Evolutionary conservation across 30 jellyfish, hydroid and myxozoan species (phyloP).

Genomic region (Catostylus mosaicus): DNA sequence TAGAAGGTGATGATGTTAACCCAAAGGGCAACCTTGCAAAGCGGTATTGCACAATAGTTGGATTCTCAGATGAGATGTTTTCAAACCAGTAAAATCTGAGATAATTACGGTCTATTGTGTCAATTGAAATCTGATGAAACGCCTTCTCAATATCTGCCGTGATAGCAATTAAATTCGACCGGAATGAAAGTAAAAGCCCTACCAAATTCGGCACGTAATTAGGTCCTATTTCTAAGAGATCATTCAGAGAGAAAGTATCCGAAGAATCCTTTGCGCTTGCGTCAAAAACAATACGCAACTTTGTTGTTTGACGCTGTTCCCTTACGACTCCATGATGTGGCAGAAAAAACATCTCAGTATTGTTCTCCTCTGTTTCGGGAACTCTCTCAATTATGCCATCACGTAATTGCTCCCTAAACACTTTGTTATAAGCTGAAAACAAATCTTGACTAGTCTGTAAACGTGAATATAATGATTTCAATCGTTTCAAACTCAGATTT

Average conservation of each 20-base stretch:
- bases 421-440: constrained; percentile 15
- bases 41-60: constrained; percentile 7
- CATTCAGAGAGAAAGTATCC: too few relatives aligned
- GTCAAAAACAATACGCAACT: constrained; percentile 47
- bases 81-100: constrained; percentile 29
- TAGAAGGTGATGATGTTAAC: constrained; percentile 21
- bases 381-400: constrained; percentile 19
- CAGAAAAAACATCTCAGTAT: constrained; percentile 1
- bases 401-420: constrained; percentile 25
- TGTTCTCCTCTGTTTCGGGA: constrained; percentile 3
- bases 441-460: background rate
- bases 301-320: constrained; percentile 33
- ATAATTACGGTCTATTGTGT: constrained; percentile 5
- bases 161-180: constrained; percentile 4
- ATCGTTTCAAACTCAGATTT: constrained; percentile 16
- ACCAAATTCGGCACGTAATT: constrained; percentile 26
- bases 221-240: constrained; percentile 1
- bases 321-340: constrained; percentile 43
- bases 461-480: constrained; percentile 10
- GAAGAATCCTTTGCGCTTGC: too few relatives aligned
- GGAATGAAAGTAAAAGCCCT: constrained; percentile 16
- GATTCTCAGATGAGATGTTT: constrained; percentile 5
- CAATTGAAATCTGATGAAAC: background rate
- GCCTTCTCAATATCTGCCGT: constrained; percentile 43
- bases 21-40: constrained; percentile 11